Evolutionary conservation across 2,113 vertebrate genomes (phyloP).

Genomic region (Tursiops truncatus): DNA sequence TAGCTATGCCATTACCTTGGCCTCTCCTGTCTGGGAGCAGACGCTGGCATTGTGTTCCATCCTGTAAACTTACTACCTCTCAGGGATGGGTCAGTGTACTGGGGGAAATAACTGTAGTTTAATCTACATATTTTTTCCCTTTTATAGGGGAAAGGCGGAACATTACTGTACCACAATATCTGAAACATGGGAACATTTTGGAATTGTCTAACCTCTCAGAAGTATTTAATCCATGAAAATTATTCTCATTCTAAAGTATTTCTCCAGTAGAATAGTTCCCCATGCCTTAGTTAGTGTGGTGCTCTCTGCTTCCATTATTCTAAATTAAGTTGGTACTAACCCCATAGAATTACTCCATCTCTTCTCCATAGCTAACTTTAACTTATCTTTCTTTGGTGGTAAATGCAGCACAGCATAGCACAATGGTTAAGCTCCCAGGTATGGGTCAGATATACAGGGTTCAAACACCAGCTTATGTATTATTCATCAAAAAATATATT

Average conservation of each 20-base stretch:
- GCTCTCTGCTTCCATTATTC: background rate
- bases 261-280: background rate
- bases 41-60: background rate
- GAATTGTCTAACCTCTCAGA: background rate
- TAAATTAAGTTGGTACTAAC: background rate
- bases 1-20: background rate
- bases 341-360: background rate
- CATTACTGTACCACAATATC: background rate
- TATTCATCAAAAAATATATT: background rate
- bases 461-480: background rate
- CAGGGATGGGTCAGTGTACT: background rate
- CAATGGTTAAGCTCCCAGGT: background rate
- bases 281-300: background rate
- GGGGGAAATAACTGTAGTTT: background rate
- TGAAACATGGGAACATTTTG: background rate
- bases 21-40: background rate
- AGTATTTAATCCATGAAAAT: background rate
- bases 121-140: background rate
- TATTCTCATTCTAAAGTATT: background rate
- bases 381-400: background rate
- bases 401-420: background rate
- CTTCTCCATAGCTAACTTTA: background rate
- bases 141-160: background rate
- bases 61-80: background rate
- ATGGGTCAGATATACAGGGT: background rate